These are phyloP conservation scores for Julus scanicus DNA, from an alignment of 2,888 invertebrate species.

Conservation along the genomic window DNA sequence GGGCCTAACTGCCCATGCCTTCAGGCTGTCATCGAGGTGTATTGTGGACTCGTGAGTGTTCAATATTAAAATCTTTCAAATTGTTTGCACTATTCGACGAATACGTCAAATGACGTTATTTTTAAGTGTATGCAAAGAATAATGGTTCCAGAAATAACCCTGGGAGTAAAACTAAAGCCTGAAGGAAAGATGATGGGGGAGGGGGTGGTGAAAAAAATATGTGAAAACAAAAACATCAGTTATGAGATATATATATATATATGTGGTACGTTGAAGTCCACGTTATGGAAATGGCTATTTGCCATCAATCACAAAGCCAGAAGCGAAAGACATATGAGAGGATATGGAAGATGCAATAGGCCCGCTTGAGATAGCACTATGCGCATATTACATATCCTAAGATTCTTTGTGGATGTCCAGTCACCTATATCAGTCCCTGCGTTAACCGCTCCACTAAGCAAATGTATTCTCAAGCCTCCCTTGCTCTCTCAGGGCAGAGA, in stretches of 20 bases:
- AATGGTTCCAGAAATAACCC: not conserved
- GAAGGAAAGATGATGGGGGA: not conserved
- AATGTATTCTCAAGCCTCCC: constrained; percentile 35
- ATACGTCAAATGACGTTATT: not conserved
- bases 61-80: constrained; percentile 24
- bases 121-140: constrained; percentile 31
- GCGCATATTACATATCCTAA: constrained; percentile 11
- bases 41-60: not conserved
- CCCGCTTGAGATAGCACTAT: not conserved
- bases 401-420: constrained; percentile 39
- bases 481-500: constrained; percentile 1
- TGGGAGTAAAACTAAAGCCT: not conserved
- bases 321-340: constrained; percentile 36
- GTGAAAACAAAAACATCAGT: constrained; percentile 39
- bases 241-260: not conserved
- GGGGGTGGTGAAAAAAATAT: not conserved
- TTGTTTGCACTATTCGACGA: not conserved
- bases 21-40: not conserved
- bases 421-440: constrained; percentile 30
- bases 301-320: constrained; percentile 42
- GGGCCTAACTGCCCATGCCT: not conserved
- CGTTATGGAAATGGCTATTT: constrained; percentile 42
- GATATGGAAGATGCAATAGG: constrained; percentile 22
- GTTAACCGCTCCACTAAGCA: constrained; percentile 36
- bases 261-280: constrained; percentile 4